Conservation (phyloP, 2,113 vertebrate species). For the Poeciliopsis turrubarensis region DNA sequence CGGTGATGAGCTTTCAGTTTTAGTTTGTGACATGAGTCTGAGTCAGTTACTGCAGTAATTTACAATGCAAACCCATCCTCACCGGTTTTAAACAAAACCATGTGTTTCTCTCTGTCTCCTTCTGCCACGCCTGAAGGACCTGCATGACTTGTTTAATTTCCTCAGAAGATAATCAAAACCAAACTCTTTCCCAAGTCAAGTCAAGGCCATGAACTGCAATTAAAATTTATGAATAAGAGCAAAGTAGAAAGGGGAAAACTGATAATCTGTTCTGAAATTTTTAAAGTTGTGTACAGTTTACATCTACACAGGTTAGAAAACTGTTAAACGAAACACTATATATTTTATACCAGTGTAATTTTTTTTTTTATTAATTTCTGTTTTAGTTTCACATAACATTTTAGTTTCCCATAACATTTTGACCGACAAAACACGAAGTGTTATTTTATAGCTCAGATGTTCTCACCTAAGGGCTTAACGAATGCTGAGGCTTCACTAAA, state of each 20-base stretch:
- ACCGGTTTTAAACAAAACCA: neutral
- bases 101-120: neutral
- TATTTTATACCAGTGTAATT: too few relatives aligned
- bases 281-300: too few relatives aligned
- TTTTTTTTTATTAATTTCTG: too few relatives aligned
- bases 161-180: constrained; percentile 1
- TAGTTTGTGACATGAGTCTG: constrained; percentile 2
- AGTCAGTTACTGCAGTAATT: neutral
- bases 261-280: too few relatives aligned
- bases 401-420: too few relatives aligned
- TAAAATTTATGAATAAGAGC: too few relatives aligned
- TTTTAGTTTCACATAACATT: too few relatives aligned
- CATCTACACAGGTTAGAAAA: too few relatives aligned
- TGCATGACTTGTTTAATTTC: constrained; percentile 2
- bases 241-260: too few relatives aligned
- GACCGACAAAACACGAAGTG: neutral
- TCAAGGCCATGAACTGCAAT: neutral
- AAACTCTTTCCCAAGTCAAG: neutral
- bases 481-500: constrained; percentile 19
- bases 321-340: too few relatives aligned
- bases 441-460: neutral
- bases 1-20: neutral
- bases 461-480: constrained; percentile 21
- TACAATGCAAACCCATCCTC: neutral
- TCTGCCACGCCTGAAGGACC: neutral